phyloP scores from a whole-genome alignment of 1,140 invertebrate species.

The Heterodera carotae region DNA sequence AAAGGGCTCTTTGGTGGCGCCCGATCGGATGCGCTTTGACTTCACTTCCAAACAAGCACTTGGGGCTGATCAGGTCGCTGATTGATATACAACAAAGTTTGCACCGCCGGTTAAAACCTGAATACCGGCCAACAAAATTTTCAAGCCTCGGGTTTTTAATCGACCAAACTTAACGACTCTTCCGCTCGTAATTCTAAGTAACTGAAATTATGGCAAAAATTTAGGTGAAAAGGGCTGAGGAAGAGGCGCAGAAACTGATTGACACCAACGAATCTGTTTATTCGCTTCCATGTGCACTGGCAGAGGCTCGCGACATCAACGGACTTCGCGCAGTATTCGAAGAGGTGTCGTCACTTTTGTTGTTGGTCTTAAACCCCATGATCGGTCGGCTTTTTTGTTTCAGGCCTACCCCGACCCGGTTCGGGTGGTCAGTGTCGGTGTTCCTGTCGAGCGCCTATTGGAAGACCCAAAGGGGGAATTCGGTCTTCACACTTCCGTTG shows the following conservation, averaged over 20 bases:
- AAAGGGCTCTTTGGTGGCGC: constrained; percentile 94
- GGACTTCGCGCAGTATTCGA: constrained; percentile 97
- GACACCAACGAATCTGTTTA: constrained; percentile 80
- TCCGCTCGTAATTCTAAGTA: constrained; percentile 3
- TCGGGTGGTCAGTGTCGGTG: constrained; percentile 88
- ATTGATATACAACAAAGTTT: neutral
- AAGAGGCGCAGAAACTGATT: constrained; percentile 78
- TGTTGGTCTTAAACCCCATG: constrained; percentile 24
- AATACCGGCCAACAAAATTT: too few relatives aligned
- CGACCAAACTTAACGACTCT: too few relatives aligned
- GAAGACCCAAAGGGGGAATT: constrained; percentile 78
- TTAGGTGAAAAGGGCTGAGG: constrained; percentile 79
- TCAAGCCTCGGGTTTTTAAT: too few relatives aligned
- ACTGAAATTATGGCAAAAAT: constrained; percentile 66
- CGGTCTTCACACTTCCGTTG: constrained; percentile 86
- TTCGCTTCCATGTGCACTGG: constrained; percentile 82
- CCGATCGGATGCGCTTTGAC: constrained; percentile 92
- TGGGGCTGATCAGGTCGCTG: constrained; percentile 72
- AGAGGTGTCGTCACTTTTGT: constrained; percentile 71
- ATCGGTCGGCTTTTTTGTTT: constrained; percentile 22
- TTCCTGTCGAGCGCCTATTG: constrained; percentile 85
- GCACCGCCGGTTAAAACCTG: too few relatives aligned
- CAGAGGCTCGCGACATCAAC: constrained; percentile 81
- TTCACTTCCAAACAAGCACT: constrained; percentile 91
- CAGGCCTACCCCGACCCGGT: constrained; percentile 96